Evolutionary conservation across 37 sponge, comb jelly and placozoan species (phyloP).

Genomic region (Cladorhizidae sp.): DNA sequence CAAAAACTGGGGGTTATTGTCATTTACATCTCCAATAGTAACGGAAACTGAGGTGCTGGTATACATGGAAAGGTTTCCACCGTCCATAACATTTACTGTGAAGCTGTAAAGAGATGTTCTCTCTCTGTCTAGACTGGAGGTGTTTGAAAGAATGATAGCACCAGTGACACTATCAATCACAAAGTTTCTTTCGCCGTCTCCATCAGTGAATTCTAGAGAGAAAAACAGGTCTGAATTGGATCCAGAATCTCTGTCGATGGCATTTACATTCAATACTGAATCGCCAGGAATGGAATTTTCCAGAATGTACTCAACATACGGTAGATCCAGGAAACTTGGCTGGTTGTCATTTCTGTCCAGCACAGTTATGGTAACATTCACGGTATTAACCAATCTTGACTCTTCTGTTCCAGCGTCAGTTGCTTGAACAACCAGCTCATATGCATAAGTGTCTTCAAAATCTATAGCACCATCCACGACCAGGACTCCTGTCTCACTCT

Average conservation of each 20-base stretch:
- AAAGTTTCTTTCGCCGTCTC: slow-evolving; percentile 11
- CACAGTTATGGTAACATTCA: slow-evolving; percentile 37
- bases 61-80: slow-evolving; percentile 44
- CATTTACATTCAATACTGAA: slow-evolving; percentile 35
- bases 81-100: slow-evolving; percentile 48
- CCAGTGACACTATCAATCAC: slow-evolving; percentile 53
- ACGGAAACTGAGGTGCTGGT: slow-evolving; percentile 37
- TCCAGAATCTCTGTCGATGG: slow-evolving; percentile 65
- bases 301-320: slow-evolving; percentile 15
- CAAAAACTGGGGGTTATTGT: slow-evolving; percentile 67
- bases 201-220: slow-evolving; percentile 23
- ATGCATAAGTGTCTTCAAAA: slow-evolving; percentile 28
- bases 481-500: slow-evolving; percentile 40
- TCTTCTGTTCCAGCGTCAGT: slow-evolving; percentile 38
- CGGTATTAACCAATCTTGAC: slow-evolving; percentile 23
- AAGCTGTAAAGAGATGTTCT: slow-evolving; percentile 22
- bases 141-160: slow-evolving; percentile 9
- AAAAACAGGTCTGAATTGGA: slow-evolving; percentile 57
- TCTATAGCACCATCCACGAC: slow-evolving; percentile 35
- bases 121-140: slow-evolving; percentile 44
- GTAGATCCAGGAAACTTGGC: slow-evolving; percentile 34
- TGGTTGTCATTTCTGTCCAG: slow-evolving; percentile 54
- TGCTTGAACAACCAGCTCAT: slow-evolving; percentile 48
- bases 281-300: slow-evolving; percentile 39
- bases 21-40: slow-evolving; percentile 63